phyloP scores from a whole-genome alignment of 2,113 vertebrate genomes.

The Heterochromis multidens region DNA sequence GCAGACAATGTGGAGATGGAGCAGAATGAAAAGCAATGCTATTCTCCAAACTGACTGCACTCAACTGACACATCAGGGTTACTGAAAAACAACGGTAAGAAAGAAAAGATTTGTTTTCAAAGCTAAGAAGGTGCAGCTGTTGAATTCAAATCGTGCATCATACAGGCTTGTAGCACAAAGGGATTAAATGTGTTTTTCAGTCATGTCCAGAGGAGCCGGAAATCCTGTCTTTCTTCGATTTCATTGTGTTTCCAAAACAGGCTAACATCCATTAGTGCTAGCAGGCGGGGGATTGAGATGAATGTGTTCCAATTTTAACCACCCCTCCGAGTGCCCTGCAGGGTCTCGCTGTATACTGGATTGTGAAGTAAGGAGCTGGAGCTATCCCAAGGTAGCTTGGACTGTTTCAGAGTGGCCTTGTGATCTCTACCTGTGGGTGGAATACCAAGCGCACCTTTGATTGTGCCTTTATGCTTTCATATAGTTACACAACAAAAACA shows the following conservation, averaged over 20 bases:
- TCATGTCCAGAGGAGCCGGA: conserved; percentile 16
- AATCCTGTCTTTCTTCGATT: conserved; percentile 40
- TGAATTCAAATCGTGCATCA: conserved; percentile 29
- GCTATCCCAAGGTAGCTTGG: conserved; percentile 29
- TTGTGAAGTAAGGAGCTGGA: conserved; percentile 32
- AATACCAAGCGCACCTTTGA: conserved; percentile 23
- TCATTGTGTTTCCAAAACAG: conserved; percentile 55
- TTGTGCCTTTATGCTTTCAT: not conserved
- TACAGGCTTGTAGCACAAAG: not conserved
- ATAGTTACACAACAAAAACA: not conserved
- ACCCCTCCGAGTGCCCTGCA: conserved; percentile 29
- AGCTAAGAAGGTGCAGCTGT: not conserved
- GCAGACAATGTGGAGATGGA: not conserved
- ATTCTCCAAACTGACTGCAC: conserved; percentile 3
- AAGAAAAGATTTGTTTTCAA: conserved; percentile 2
- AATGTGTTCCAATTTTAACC: conserved; percentile 66
- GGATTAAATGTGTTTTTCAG: conserved; percentile 26
- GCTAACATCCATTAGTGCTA: conserved; percentile 56
- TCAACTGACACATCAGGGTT: not conserved
- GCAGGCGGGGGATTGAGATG: conserved; percentile 59
- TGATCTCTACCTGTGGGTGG: conserved; percentile 31
- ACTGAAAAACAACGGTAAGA: not conserved
- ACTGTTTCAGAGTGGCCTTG: conserved; percentile 16
- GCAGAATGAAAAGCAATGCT: conserved; percentile 13
- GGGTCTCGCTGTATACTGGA: conserved; percentile 20